These are phyloP conservation scores for Stegodyphus dumicola DNA, from an alignment of 1,140 invertebrate species.

Conservation along the genomic window DNA sequence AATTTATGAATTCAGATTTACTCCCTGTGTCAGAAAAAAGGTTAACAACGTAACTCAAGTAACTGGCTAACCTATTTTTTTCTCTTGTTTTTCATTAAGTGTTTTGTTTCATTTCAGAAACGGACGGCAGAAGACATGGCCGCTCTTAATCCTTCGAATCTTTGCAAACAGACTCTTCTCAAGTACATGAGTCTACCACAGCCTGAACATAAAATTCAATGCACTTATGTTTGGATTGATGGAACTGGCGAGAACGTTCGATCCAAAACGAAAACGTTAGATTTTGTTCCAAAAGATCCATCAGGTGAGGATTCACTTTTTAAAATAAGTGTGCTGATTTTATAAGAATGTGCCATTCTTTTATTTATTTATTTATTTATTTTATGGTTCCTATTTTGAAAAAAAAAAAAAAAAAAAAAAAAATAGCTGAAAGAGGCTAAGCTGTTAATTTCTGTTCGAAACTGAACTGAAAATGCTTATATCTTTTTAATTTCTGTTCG, in stretches of 20 bases:
- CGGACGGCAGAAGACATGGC: slow-evolving; percentile 44
- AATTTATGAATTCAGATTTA: neutral
- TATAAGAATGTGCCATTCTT: too few species aligned
- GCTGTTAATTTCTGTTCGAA: too few species aligned
- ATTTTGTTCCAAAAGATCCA: slow-evolving; percentile 61
- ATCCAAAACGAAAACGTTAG: slow-evolving; percentile 85
- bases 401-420: too few species aligned
- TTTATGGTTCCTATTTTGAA: too few species aligned
- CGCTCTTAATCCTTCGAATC: slow-evolving; percentile 7
- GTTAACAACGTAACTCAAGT: neutral
- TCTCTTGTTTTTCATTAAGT: neutral
- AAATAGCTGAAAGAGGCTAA: too few species aligned
- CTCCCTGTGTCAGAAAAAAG: neutral
- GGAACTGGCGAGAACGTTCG: slow-evolving; percentile 89
- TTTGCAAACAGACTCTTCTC: slow-evolving; percentile 24
- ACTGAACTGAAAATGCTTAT: too few species aligned
- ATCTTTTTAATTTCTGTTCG: too few species aligned
- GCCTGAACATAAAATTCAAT: slow-evolving; percentile 81
- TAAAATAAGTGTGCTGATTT: too few species aligned
- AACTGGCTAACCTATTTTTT: neutral
- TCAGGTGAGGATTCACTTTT: slow-evolving; percentile 29
- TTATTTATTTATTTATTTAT: too few species aligned
- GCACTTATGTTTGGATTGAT: slow-evolving; percentile 96
- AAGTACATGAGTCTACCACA: slow-evolving; percentile 81
- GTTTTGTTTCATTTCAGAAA: slow-evolving; percentile 19